Base-by-base conservation (phyloP, 2,888 invertebrate genomes). In the Acrocyrtus sp. region DNA sequence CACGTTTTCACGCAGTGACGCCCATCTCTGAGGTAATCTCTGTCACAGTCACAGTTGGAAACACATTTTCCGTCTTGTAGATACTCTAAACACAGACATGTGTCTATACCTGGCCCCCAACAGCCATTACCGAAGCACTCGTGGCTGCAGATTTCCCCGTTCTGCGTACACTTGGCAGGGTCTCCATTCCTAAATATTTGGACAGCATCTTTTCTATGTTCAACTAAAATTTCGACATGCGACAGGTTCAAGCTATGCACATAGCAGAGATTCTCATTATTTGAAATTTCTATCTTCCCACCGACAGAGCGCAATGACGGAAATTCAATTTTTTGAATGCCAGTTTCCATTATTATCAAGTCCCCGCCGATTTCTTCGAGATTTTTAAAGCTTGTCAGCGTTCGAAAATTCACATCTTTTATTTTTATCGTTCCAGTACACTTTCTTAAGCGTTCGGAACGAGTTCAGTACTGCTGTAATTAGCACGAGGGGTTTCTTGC, bases 401-500 rank as follows among this genome's bases (percentile, higher is more conserved):
- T n/a, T n/a, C n/a, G n/a, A n/a, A n/a, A n/a, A n/a, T n/a, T n/a
- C n/a, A n/a, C n/a, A n/a, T n/a, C n/a, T n/a, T n/a, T n/a, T n/a
- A 98, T 93, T 82, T 95, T 93, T 45, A 98, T 86, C 83, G 89
- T 96, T 0, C 96, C 97, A 0, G 96, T 96, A 63, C 98, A 92
- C 86, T 97, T 96, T 70, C 91, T 92, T 1, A 98, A 89, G 0
- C 95, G 94, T 79, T 92, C 93, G 84, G 98, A 95, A 0, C 95
- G 92, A 83, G 95, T 93, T 65, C 98, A 85, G 1, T 90, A 88
- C 81, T 92, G 90, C 83, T 94, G 92, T 93, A 96, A 94, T 67
- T 90, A 88, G 1, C 89, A 87, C 82, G 92, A n/a, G n/a, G n/a
- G n/a, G n/a, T n/a, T n/a, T n/a, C n/a, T n/a, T n/a, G n/a, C n/a